Base-by-base conservation (phyloP, 2,888 invertebrate species). In the Desoria tigrina region DNA sequence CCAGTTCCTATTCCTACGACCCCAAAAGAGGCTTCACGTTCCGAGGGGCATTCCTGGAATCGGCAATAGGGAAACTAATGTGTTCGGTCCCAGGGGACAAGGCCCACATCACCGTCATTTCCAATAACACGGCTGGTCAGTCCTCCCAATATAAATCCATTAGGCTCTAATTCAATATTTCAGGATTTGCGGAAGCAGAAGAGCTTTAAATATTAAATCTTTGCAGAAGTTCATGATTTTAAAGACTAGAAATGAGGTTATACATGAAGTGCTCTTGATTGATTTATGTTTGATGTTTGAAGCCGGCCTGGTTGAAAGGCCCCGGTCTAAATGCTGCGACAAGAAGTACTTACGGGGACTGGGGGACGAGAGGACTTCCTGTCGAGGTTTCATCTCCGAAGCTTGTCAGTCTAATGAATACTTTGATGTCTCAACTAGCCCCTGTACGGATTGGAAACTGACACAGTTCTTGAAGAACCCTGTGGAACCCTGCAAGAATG, bases 331-430 rank as follows among this genome's bases (percentile, higher is more conserved):
- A 45, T 72, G 72, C 53, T 73, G 73, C n/a, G 70, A 73, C 55
- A 73, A 70, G 24, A 65, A 39, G 23, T 73, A 59, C 59, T 63
- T 73, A 18, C 57, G 70, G 6, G 50, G 59, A 28, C 55, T 73
- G 27, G 73, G 73, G 1, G 66, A 73, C 50, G 73, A 73, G 60
- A 60, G 73, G 11, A 73, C 73, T 1, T 73, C 73, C 3, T 73
- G 73, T 42, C 66, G 73, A n/a, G 69, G 70, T 1, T 73, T 58
- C 57, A 73, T 73, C 42, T 65, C 70, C 0, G 39, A 70, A 45
- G 49, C 50, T 21, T 73, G 73, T 42, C 73, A 73, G 45, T 53
- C 63, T 0, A 57, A 61, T 9, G 59, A 67, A n/a, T 70, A 53
- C 21, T 50, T 70, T 2, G 65, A 66, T 11, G 24, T 28, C 23